phyloP scores from a whole-genome alignment of 2,888 invertebrate species.

The Ochlodes sylvanus region DNA sequence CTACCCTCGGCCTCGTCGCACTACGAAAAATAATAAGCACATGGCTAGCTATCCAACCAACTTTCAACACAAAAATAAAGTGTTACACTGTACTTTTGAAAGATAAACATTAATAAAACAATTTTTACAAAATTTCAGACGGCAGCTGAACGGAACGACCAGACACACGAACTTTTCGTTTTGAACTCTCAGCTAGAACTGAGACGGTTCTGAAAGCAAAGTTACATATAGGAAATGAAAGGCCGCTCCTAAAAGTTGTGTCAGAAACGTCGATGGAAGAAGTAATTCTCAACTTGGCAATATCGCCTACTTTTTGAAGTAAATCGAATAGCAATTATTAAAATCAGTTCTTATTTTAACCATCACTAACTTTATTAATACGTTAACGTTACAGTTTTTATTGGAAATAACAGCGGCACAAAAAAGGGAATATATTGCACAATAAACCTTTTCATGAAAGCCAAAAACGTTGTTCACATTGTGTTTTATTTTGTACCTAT shows the following conservation, averaged over 20 bases:
- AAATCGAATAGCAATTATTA: slow-evolving; percentile 17
- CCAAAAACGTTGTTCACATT: slow-evolving; percentile 22
- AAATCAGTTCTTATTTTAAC: slow-evolving; percentile 4
- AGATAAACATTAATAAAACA: slow-evolving; percentile 24
- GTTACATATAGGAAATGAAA: slow-evolving; percentile 69
- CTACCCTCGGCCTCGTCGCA: slow-evolving; percentile 52
- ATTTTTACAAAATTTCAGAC: slow-evolving; percentile 23
- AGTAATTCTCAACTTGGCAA: slow-evolving; percentile 64
- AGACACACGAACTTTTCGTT: slow-evolving; percentile 63
- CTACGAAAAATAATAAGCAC: slow-evolving; percentile 8
- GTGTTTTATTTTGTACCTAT: slow-evolving; percentile 32
- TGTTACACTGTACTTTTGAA: not conserved
- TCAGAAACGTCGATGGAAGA: slow-evolving; percentile 59
- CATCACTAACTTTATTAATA: not conserved
- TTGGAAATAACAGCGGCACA: slow-evolving; percentile 1
- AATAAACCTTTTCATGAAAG: slow-evolving; percentile 14
- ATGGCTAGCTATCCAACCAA: slow-evolving; percentile 4
- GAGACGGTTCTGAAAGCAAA: slow-evolving; percentile 49
- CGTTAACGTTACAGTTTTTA: slow-evolving; percentile 8
- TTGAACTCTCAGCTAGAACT: slow-evolving; percentile 26
- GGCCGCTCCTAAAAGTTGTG: slow-evolving; percentile 63
- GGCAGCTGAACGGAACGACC: slow-evolving; percentile 50
- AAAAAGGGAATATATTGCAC: slow-evolving; percentile 11
- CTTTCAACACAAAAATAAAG: slow-evolving; percentile 7
- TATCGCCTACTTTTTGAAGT: slow-evolving; percentile 61